Conservation (phyloP, 2,888 invertebrate species). For the Cepaea hortensis region DNA sequence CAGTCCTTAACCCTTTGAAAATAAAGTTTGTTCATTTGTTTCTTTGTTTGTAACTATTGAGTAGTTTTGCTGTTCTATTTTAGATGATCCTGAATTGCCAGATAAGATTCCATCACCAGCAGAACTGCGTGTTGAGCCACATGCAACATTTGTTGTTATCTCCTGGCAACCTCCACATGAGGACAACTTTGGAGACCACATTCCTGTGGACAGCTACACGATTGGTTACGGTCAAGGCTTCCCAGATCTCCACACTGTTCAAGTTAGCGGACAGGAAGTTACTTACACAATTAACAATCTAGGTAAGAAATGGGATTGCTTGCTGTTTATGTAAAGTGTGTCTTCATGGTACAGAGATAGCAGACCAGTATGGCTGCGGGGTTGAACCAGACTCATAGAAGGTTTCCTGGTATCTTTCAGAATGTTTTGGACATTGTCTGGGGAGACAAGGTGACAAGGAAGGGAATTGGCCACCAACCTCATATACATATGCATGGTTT, state of each 20-base stretch:
- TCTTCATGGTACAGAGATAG: not conserved
- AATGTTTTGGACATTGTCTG: too few species aligned
- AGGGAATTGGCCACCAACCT: too few species aligned
- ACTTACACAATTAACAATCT: slow-evolving; percentile 43
- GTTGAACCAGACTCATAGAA: too few species aligned
- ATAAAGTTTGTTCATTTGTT: not conserved
- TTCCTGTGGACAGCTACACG: slow-evolving; percentile 49
- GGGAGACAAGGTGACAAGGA: too few species aligned
- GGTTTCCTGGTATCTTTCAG: too few species aligned
- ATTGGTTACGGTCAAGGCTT: slow-evolving; percentile 51
- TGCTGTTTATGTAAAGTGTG: not conserved
- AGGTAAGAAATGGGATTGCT: slow-evolving; percentile 21
- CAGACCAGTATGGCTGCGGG: too few species aligned
- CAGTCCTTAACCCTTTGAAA: too few species aligned
- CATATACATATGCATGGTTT: too few species aligned
- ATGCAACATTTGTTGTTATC: slow-evolving; percentile 42
- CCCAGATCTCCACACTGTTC: slow-evolving; percentile 46
- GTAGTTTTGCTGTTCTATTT: not conserved
- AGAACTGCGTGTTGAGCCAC: slow-evolving; percentile 46
- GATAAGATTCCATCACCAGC: slow-evolving; percentile 31
- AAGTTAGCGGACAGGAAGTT: slow-evolving; percentile 45
- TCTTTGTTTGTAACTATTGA: not conserved
- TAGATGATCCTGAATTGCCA: too few species aligned
- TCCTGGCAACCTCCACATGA: slow-evolving; percentile 47
- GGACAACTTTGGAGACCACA: not conserved